A percentile compares a stretch with the other conserved stretches of the same genome.
These are phyloP conservation scores for Percopsis transmontana DNA, from an alignment of 2,113 vertebrate genomes.

Conservation along the genomic window DNA sequence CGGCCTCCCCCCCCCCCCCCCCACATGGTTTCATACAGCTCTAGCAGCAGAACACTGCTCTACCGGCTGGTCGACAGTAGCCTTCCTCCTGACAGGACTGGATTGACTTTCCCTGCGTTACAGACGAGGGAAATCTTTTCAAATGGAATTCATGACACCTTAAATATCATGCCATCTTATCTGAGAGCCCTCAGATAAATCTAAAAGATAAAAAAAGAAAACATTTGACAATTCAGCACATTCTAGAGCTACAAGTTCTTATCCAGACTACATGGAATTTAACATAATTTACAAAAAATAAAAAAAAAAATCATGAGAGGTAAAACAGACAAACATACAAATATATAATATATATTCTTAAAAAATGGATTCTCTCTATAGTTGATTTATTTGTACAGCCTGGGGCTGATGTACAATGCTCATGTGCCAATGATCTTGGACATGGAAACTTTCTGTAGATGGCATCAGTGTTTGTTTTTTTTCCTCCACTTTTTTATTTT, in stretches of 20 bases:
- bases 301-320: slow-evolving; percentile 65
- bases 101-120: slow-evolving; percentile 26
- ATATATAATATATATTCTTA: slow-evolving; percentile 85
- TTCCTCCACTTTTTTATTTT: slow-evolving; percentile 39
- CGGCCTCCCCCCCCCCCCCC: slow-evolving; percentile 45
- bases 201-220: slow-evolving; percentile 32
- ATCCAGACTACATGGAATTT: slow-evolving; percentile 58
- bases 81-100: slow-evolving; percentile 36
- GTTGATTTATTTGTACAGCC: slow-evolving; percentile 78
- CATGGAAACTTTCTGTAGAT: slow-evolving; percentile 68
- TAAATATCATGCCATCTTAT: slow-evolving; percentile 59
- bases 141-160: slow-evolving; percentile 48
- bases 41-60: slow-evolving; percentile 56
- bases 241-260: slow-evolving; percentile 70
- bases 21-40: slow-evolving; percentile 38
- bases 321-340: slow-evolving; percentile 82
- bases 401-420: slow-evolving; percentile 72
- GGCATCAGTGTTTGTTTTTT: slow-evolving; percentile 51
- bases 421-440: slow-evolving; percentile 65
- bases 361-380: slow-evolving; percentile 83
- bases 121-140: slow-evolving; percentile 38
- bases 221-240: slow-evolving; percentile 63
- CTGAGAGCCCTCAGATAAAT: slow-evolving; percentile 64
- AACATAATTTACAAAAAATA: slow-evolving; percentile 80
- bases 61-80: slow-evolving; percentile 35